These are phyloP conservation scores for Pocillopora meandrina DNA, from an alignment of 92 coral and sea anemone species.

Conservation along the genomic window DNA sequence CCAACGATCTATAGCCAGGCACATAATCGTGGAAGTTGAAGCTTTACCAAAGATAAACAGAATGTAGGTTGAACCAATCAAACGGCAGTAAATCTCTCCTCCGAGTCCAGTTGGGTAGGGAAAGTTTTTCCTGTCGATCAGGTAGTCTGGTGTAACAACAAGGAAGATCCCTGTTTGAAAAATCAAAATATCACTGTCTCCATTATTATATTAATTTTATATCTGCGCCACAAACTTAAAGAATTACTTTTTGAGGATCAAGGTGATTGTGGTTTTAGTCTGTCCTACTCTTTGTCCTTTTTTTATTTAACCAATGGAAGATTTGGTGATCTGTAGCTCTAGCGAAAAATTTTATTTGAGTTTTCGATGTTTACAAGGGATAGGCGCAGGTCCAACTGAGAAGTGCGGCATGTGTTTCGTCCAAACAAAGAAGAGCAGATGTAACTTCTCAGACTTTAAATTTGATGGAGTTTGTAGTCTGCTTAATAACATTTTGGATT, in stretches of 20 bases:
- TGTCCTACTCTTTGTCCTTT: too few species aligned
- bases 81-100: slow-evolving; percentile 75
- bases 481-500: neutral
- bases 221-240: too few species aligned
- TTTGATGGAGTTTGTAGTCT: neutral
- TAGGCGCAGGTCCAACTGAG: too few species aligned
- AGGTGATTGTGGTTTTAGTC: too few species aligned
- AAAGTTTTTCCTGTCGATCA: slow-evolving; percentile 57
- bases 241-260: too few species aligned
- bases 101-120: slow-evolving; percentile 65
- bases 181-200: neutral
- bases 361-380: too few species aligned
- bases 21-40: slow-evolving; percentile 83
- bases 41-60: slow-evolving; percentile 77
- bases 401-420: too few species aligned
- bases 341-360: too few species aligned
- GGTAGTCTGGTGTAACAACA: slow-evolving; percentile 76
- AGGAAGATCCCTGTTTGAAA: slow-evolving; percentile 61
- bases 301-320: too few species aligned
- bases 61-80: slow-evolving; percentile 78
- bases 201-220: too few species aligned
- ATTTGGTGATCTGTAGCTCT: too few species aligned
- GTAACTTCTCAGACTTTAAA: neutral
- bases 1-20: slow-evolving; percentile 80
- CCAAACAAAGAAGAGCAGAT: too few species aligned